Evolutionary conservation across 2,113 vertebrate species (phyloP).

Genomic region (Felis chaus): DNA sequence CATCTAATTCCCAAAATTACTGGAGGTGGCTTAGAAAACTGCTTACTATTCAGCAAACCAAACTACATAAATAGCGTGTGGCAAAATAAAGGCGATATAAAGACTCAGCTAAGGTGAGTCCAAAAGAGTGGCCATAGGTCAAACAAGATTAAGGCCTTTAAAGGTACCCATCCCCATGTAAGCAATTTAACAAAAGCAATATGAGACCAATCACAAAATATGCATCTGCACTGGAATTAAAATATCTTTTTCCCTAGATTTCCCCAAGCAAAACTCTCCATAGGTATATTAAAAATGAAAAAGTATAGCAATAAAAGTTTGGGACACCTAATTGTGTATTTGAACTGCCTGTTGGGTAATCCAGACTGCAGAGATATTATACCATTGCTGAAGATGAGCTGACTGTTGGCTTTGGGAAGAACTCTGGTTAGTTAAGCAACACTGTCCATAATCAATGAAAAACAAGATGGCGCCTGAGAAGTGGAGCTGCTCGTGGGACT

Average conservation of each 20-base stretch:
- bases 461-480: background rate
- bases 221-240: background rate
- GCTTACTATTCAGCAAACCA: constrained; percentile 7
- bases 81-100: constrained; percentile 8
- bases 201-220: background rate
- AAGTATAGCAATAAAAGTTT: background rate
- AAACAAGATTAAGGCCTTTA: background rate
- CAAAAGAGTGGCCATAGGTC: background rate
- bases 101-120: background rate
- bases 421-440: background rate
- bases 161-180: background rate
- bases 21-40: background rate
- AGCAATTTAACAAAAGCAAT: background rate
- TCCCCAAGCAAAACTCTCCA: background rate
- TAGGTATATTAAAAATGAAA: background rate
- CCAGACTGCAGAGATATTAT: background rate
- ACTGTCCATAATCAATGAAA: background rate
- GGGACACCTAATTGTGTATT: background rate
- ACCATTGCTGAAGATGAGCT: background rate
- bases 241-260: background rate
- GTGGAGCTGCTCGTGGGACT: background rate
- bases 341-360: background rate
- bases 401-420: background rate
- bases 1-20: constrained; percentile 14
- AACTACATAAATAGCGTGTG: background rate